Evolutionary conservation across 2,888 invertebrate genomes (phyloP).

Genomic region (Sisyra nigra): DNA sequence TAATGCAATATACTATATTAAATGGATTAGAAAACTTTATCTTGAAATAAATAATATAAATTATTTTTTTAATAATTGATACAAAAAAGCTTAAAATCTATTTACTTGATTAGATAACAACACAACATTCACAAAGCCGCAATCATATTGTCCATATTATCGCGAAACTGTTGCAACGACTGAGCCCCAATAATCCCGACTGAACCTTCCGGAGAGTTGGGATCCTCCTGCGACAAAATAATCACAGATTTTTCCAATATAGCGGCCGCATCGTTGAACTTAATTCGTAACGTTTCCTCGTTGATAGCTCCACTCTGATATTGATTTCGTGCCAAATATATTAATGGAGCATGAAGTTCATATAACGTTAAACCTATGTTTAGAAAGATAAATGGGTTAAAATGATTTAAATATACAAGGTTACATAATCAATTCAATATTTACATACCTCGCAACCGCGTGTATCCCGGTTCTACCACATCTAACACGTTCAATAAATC

Average conservation of each 20-base stretch:
- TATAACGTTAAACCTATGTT: constrained; percentile 54
- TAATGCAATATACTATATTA: too few relatives aligned
- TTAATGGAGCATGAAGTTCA: constrained; percentile 63
- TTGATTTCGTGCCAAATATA: constrained; percentile 49
- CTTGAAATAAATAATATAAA: too few relatives aligned
- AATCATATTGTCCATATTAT: constrained; percentile 21
- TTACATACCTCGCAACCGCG: constrained; percentile 49
- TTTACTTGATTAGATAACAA: too few relatives aligned
- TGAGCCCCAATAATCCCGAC: constrained; percentile 40
- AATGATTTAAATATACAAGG: constrained; percentile 5
- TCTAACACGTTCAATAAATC: constrained; percentile 50
- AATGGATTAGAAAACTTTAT: too few relatives aligned
- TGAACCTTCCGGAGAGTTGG: constrained; percentile 45
- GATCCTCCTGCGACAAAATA: constrained; percentile 52
- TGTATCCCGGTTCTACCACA: constrained; percentile 60
- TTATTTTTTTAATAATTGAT: too few relatives aligned
- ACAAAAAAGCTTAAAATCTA: too few relatives aligned
- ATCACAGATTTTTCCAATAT: constrained; percentile 45
- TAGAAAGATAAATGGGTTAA: constrained; percentile 8
- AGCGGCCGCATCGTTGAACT: constrained; percentile 44
- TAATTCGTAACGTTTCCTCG: constrained; percentile 40
- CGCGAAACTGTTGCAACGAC: constrained; percentile 25
- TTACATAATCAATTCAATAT: constrained; percentile 1
- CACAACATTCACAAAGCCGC: not conserved
- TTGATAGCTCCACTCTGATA: constrained; percentile 41